Percentiles rank a stretch among this genome's conserved stretches.
These are phyloP conservation scores for Hypotaenidia philippensis DNA, from an alignment of 2,797 vertebrate genomes.

Conservation along the genomic window DNA sequence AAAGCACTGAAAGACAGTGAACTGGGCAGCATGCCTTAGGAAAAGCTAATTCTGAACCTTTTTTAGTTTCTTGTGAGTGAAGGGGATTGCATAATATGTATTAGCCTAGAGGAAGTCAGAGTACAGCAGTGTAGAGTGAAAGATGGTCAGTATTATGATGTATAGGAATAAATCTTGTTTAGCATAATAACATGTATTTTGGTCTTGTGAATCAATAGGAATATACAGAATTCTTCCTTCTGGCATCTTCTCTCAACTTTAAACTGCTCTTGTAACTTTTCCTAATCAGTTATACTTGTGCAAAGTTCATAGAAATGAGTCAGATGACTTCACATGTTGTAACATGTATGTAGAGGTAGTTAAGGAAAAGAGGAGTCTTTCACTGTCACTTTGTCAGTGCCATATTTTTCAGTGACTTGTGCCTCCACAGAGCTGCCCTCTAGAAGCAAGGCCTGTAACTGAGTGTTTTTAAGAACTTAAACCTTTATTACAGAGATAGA, in stretches of 20 bases:
- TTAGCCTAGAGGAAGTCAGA: neutral
- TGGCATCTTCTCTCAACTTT: neutral
- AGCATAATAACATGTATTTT: neutral
- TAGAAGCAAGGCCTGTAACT: neutral
- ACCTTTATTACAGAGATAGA: neutral
- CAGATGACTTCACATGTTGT: neutral
- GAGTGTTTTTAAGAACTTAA: accelerated
- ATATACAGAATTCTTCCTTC: neutral
- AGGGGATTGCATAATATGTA: neutral
- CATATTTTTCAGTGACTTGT: neutral
- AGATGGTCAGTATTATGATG: neutral
- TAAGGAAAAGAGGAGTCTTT: neutral
- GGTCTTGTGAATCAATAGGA: neutral
- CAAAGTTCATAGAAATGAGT: neutral
- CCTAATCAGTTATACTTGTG: neutral
- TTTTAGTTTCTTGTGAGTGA: neutral
- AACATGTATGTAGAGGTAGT: neutral
- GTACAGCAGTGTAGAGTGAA: neutral
- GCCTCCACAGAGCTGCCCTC: neutral
- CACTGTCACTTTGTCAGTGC: neutral
- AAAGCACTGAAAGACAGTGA: neutral
- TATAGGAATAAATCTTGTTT: neutral
- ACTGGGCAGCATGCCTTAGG: neutral
- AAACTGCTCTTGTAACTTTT: neutral
- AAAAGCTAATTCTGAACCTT: neutral